A percentile compares a stretch with the other conserved stretches of the same genome.
phyloP scores from a whole-genome alignment of 2,888 invertebrate genomes.

The Itoplectis maculator region DNA sequence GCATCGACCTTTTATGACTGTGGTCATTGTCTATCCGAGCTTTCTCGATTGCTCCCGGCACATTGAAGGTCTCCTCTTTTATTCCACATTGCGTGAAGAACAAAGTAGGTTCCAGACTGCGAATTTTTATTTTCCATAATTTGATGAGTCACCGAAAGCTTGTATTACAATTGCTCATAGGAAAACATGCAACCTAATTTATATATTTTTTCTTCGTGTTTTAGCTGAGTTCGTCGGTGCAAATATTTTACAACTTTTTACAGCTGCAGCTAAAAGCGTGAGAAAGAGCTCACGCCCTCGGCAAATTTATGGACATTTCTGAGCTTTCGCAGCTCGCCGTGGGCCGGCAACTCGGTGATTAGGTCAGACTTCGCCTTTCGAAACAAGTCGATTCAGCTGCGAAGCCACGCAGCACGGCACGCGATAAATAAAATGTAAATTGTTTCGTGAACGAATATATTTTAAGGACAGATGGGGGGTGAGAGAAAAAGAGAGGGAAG shows the following conservation, averaged over 20 bases:
- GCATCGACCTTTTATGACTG: constrained; percentile 61
- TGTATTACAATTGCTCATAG: no score
- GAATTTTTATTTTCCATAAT: no score
- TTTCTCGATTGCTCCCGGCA: constrained; percentile 37
- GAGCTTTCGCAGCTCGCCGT: constrained; percentile 20
- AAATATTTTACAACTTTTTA: neutral
- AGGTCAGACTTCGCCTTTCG: constrained; percentile 37
- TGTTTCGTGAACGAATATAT: constrained; percentile 75
- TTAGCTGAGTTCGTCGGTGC: no score
- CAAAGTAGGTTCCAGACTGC: neutral
- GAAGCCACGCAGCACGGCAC: constrained; percentile 43
- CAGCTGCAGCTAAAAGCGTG: neutral
- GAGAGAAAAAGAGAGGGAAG: constrained; percentile 58
- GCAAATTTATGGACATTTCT: constrained; percentile 40
- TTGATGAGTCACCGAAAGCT: no score
- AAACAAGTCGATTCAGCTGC: constrained; percentile 51
- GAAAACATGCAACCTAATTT: no score
- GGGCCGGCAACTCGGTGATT: constrained; percentile 29
- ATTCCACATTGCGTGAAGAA: neutral
- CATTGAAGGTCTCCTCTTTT: constrained; percentile 9
- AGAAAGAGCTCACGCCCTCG: neutral
- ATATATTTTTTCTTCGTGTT: no score
- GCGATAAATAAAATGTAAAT: constrained; percentile 78
- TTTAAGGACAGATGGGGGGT: constrained; percentile 52
- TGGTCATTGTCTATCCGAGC: constrained; percentile 50